Conservation (phyloP, 2,113 vertebrate genomes). For the Climacteris rufus region DNA sequence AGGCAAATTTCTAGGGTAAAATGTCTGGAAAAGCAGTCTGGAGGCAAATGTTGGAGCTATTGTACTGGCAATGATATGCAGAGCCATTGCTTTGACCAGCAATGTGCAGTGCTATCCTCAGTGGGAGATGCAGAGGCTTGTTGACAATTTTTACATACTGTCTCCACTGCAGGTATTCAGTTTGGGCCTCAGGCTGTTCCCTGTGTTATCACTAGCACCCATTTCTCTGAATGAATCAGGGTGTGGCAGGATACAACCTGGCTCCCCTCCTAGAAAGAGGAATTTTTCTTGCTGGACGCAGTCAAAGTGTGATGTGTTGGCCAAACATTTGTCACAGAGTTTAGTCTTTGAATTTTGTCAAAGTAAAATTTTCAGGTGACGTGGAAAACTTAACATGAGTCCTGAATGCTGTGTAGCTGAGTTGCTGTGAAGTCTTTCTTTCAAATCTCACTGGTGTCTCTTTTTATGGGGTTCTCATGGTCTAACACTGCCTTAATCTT, state of each 20-base stretch:
- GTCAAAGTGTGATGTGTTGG: neutral
- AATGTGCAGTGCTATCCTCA: neutral
- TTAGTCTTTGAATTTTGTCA: neutral
- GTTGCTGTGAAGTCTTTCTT: neutral
- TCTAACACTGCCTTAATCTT: neutral
- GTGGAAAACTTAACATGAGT: neutral
- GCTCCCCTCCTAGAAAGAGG: neutral
- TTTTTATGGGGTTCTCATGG: neutral
- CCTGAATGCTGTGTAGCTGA: neutral
- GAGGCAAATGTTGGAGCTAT: neutral
- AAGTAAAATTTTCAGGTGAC: neutral
- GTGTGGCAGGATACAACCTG: neutral
- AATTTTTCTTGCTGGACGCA: neutral
- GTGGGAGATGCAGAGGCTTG: neutral
- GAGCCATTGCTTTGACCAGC: neutral
- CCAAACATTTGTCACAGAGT: neutral
- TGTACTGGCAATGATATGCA: neutral
- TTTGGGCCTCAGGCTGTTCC: neutral
- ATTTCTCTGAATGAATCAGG: neutral
- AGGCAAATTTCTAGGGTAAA: neutral
- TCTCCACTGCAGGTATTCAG: neutral
- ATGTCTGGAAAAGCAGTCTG: neutral
- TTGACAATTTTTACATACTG: neutral
- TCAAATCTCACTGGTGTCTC: neutral
- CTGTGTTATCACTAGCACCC: neutral